Conservation (phyloP, 2,797 vertebrate species). For the Platalea minor region DNA sequence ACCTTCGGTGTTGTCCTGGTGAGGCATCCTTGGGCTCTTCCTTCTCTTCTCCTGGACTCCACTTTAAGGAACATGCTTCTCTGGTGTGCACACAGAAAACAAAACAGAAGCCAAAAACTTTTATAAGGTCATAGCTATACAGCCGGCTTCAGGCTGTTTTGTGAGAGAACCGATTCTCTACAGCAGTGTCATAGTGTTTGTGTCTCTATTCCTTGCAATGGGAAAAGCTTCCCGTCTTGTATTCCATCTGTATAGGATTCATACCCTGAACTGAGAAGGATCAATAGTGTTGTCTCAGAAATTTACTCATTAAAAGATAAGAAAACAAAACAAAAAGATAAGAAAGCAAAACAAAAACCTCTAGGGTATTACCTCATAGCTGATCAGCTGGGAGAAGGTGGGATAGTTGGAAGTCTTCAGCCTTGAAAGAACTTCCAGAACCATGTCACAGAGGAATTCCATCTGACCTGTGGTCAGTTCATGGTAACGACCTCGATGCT, state of each 20-base stretch:
- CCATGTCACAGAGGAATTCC: not conserved
- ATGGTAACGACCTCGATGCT: fast-evolving
- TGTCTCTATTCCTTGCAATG: not conserved
- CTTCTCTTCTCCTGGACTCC: not conserved
- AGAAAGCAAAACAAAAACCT: not conserved
- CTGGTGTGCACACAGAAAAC: not conserved
- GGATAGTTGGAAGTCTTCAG: not conserved
- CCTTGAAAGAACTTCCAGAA: not conserved
- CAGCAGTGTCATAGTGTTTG: not conserved
- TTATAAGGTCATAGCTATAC: not conserved
- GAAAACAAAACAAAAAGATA: not conserved
- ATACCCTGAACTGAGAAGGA: not conserved
- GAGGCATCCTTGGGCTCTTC: not conserved
- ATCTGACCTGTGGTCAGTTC: not conserved
- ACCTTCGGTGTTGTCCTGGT: not conserved
- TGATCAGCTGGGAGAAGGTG: not conserved
- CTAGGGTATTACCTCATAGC: not conserved
- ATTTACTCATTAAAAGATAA: not conserved
- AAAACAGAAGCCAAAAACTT: not conserved
- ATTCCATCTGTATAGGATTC: not conserved
- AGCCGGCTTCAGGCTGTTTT: not conserved
- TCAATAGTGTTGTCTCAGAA: not conserved
- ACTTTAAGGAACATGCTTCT: not conserved
- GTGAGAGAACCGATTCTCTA: not conserved
- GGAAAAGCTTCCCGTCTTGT: not conserved